These are phyloP conservation scores for Emmelina monodactyla DNA, from an alignment of 2,888 invertebrate genomes.

Conservation along the genomic window DNA sequence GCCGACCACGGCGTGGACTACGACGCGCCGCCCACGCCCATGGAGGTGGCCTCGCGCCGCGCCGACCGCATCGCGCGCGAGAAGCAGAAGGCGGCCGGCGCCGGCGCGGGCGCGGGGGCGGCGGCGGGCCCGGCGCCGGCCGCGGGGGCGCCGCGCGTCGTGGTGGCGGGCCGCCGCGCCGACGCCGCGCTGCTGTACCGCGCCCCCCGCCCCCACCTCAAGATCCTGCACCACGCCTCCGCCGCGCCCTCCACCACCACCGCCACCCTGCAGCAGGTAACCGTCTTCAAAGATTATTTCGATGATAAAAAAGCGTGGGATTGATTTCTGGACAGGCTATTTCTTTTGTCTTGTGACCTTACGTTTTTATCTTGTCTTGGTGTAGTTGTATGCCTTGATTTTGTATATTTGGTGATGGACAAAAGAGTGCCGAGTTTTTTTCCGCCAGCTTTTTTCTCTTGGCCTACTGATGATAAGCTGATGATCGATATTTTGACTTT, in stretches of 20 bases:
- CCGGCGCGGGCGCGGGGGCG: constrained; percentile 20
- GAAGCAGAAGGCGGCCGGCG: constrained; percentile 66
- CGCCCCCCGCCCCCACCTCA: constrained; percentile 52
- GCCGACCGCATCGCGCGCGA: constrained; percentile 88
- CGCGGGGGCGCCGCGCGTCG: constrained; percentile 44
- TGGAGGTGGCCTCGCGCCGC: constrained; percentile 80
- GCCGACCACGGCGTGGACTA: constrained; percentile 86
- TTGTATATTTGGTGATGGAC: background rate
- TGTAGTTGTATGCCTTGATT: no score
- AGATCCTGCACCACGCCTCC: constrained; percentile 47
- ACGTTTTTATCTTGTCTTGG: no score
- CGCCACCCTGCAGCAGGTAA: constrained; percentile 59
- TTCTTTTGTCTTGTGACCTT: no score
- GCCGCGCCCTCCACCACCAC: constrained; percentile 7
- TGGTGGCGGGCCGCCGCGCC: constrained; percentile 25
- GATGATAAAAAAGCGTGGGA: no score
- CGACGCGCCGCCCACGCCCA: constrained; percentile 83
- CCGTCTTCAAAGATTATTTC: constrained; percentile 33
- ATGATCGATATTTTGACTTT: no score
- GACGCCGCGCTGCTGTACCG: constrained; percentile 66
- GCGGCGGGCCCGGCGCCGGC: constrained; percentile 58
- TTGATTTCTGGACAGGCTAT: no score
- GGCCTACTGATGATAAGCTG: no score
- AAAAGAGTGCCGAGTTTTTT: background rate
- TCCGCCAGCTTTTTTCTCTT: no score